Conservation (phyloP, 2,797 vertebrate genomes). For the Carapus acus region DNA sequence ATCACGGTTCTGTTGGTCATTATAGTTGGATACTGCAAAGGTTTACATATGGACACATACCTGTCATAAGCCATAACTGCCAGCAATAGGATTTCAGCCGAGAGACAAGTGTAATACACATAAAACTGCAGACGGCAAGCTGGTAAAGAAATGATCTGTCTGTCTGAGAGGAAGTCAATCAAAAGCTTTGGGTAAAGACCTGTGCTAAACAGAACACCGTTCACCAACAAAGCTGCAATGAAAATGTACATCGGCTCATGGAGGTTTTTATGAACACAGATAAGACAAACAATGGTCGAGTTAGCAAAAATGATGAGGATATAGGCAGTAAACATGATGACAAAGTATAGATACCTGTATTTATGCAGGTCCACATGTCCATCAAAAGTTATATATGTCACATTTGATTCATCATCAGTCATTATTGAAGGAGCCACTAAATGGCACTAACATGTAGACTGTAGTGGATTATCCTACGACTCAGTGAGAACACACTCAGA, state of each 20-base stretch:
- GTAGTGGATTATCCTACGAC: too few relatives aligned
- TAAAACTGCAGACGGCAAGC: constrained; percentile 30
- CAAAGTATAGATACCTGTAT: constrained; percentile 37
- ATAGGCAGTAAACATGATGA: constrained; percentile 6
- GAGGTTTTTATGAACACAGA: constrained; percentile 33
- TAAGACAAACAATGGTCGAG: constrained; percentile 22
- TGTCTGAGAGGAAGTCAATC: constrained; percentile 33
- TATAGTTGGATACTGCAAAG: constrained; percentile 30
- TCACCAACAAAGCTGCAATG: constrained; percentile 41
- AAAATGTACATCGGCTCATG: constrained; percentile 59
- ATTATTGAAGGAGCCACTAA: too few relatives aligned
- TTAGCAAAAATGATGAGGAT: constrained; percentile 39
- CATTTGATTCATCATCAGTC: background rate
- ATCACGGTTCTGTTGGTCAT: constrained; percentile 17
- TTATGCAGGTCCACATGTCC: constrained; percentile 30
- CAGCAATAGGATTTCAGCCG: constrained; percentile 39
- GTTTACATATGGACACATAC: constrained; percentile 45
- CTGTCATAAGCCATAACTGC: constrained; percentile 43
- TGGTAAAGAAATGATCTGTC: constrained; percentile 21
- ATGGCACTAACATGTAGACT: too few relatives aligned
- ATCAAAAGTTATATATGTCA: constrained; percentile 18
- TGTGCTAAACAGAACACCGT: constrained; percentile 27
- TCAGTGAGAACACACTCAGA: too few relatives aligned
- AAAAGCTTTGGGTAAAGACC: constrained; percentile 39
- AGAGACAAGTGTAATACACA: constrained; percentile 4